Evolutionary conservation across 2,888 invertebrate genomes (phyloP).

Genomic region (Orthosia gracilis): DNA sequence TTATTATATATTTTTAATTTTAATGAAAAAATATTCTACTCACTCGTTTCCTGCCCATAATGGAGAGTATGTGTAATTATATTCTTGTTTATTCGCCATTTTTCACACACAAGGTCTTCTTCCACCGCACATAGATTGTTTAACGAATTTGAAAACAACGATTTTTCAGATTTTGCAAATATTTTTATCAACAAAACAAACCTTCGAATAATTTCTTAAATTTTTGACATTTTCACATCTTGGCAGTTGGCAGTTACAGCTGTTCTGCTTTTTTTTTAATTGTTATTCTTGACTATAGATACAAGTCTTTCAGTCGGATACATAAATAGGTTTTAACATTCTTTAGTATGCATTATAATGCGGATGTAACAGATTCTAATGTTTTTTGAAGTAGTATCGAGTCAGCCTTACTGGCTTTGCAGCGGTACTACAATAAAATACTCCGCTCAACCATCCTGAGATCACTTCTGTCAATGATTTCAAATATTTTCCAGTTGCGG

Average conservation of each 20-base stretch:
- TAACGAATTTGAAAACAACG: background rate
- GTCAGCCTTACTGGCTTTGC: too few relatives aligned
- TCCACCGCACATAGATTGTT: background rate
- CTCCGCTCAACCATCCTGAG: too few relatives aligned
- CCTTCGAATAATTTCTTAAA: background rate
- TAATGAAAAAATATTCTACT: conserved; percentile 29
- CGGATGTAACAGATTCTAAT: too few relatives aligned
- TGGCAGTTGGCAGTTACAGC: conserved; percentile 9
- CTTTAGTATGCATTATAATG: too few relatives aligned
- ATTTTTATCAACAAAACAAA: conserved; percentile 43
- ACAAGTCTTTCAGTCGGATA: too few relatives aligned
- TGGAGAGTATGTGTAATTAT: conserved; percentile 76
- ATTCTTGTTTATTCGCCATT: conserved; percentile 68
- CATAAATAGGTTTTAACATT: too few relatives aligned
- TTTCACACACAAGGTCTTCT: background rate
- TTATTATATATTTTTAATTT: background rate
- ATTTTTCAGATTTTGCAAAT: background rate
- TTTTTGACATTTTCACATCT: background rate
- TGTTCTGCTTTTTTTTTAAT: background rate
- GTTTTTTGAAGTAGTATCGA: too few relatives aligned
- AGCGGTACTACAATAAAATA: too few relatives aligned
- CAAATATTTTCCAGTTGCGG: too few relatives aligned
- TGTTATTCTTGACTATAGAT: too few relatives aligned
- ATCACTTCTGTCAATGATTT: too few relatives aligned
- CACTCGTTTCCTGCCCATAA: conserved; percentile 74